Conservation (phyloP, 2,797 vertebrate genomes). For the Argya squamiceps region DNA sequence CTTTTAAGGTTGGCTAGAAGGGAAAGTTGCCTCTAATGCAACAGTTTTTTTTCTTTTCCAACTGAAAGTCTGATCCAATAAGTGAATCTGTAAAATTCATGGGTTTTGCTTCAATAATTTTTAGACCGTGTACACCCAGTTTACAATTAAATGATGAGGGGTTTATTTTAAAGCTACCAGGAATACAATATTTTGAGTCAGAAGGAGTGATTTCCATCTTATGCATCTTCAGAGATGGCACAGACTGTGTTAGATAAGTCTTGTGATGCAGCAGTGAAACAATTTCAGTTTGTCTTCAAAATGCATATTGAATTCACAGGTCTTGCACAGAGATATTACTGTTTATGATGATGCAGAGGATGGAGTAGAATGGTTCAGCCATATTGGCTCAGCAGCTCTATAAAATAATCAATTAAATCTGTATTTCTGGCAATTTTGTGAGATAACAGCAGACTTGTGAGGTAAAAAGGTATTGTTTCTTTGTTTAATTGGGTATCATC, state of each 20-base stretch:
- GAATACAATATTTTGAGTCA: background rate
- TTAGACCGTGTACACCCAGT: background rate
- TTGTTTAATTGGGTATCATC: background rate
- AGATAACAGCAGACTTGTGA: background rate
- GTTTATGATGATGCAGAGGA: background rate
- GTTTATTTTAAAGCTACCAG: background rate
- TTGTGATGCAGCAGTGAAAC: background rate
- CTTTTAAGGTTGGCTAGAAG: background rate
- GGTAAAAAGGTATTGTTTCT: background rate
- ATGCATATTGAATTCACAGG: background rate
- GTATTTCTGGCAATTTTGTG: background rate
- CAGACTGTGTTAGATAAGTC: background rate
- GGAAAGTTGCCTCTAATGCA: background rate
- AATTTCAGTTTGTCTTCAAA: background rate
- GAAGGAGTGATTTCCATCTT: background rate
- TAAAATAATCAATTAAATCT: background rate
- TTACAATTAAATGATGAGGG: background rate
- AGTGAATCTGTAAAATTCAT: background rate
- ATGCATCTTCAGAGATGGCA: background rate
- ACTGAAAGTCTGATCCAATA: background rate
- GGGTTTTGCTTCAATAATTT: background rate
- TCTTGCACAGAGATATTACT: background rate
- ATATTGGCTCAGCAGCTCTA: background rate
- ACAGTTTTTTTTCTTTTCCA: background rate
- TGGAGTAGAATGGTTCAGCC: background rate